Conservation (phyloP, 2,888 invertebrate genomes). For the Acrobasis suavella region DNA sequence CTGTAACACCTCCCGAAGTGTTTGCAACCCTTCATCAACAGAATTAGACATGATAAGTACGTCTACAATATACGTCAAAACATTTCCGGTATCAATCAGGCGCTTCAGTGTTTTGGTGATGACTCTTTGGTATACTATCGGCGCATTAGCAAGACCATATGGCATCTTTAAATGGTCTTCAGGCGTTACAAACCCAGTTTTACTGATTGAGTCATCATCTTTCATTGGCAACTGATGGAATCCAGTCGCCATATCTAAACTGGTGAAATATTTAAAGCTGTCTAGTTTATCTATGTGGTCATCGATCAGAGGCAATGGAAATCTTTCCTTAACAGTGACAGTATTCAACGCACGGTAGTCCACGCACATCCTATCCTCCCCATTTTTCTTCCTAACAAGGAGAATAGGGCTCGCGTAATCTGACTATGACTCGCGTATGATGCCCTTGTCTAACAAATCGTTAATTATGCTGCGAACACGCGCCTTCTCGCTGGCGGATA, state of each 20-base stretch:
- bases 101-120: slow-evolving; percentile 23
- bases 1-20: too few species aligned
- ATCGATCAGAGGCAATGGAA: slow-evolving; percentile 33
- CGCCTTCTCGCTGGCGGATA: slow-evolving; percentile 34
- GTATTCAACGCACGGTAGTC: slow-evolving; percentile 32
- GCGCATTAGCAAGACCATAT: slow-evolving; percentile 26
- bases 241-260: slow-evolving; percentile 33
- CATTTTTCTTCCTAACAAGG: too few species aligned
- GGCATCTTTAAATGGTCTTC: not conserved
- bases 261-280: slow-evolving; percentile 29
- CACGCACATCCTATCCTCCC: not conserved
- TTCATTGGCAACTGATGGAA: slow-evolving; percentile 33
- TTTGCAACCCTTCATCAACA: slow-evolving; percentile 10
- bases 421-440: slow-evolving; percentile 28
- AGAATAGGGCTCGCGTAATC: too few species aligned
- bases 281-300: slow-evolving; percentile 34
- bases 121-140: slow-evolving; percentile 32
- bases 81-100: slow-evolving; percentile 25
- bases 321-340: slow-evolving; percentile 34
- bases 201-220: slow-evolving; percentile 20
- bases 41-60: slow-evolving; percentile 14
- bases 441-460: slow-evolving; percentile 25
- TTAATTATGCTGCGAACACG: slow-evolving; percentile 33
- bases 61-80: slow-evolving; percentile 22
- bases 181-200: too few species aligned